A percentile compares a stretch with the other conserved stretches of the same genome.
Evolutionary conservation across 2,113 vertebrate species (phyloP).

Genomic region (Hyla sarda): DNA sequence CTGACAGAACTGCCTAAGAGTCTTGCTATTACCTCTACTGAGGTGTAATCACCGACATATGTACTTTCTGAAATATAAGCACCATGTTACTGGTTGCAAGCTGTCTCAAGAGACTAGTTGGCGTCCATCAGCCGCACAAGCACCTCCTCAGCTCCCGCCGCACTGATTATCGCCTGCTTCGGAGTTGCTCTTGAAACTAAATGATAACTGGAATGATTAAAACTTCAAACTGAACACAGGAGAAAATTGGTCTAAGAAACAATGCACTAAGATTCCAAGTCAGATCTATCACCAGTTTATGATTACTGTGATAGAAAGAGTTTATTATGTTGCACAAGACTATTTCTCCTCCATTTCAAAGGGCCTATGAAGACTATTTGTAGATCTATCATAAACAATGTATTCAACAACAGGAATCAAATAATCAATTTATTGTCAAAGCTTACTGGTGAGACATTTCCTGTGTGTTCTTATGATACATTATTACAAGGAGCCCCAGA

Average conservation of each 20-base stretch:
- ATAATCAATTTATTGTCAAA: too few relatives aligned
- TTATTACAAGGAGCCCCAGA: too few relatives aligned
- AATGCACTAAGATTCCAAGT: background rate
- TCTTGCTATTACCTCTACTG: slow-evolving; percentile 10
- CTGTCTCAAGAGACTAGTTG: slow-evolving; percentile 27
- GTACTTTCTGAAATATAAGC: slow-evolving; percentile 6
- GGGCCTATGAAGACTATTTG: too few relatives aligned
- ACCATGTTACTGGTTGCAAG: slow-evolving; percentile 23
- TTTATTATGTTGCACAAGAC: too few relatives aligned
- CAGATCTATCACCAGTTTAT: slow-evolving; percentile 5
- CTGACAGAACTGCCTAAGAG: background rate
- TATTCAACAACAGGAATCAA: too few relatives aligned
- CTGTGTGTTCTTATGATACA: too few relatives aligned
- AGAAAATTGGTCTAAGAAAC: slow-evolving; percentile 22
- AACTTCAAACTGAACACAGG: slow-evolving; percentile 10
- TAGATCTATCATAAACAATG: too few relatives aligned
- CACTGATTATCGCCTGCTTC: slow-evolving; percentile 37
- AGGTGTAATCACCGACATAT: slow-evolving; percentile 40
- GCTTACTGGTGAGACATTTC: too few relatives aligned
- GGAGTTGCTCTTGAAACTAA: slow-evolving; percentile 13
- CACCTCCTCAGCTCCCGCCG: slow-evolving; percentile 22
- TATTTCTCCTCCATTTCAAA: too few relatives aligned
- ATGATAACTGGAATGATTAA: slow-evolving; percentile 34
- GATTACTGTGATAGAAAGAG: background rate
- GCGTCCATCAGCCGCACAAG: slow-evolving; percentile 23